A percentile compares a stretch with the other conserved stretches of the same genome.
Conservation (phyloP, 1,140 invertebrate genomes). For the Phthorimaea operculella region DNA sequence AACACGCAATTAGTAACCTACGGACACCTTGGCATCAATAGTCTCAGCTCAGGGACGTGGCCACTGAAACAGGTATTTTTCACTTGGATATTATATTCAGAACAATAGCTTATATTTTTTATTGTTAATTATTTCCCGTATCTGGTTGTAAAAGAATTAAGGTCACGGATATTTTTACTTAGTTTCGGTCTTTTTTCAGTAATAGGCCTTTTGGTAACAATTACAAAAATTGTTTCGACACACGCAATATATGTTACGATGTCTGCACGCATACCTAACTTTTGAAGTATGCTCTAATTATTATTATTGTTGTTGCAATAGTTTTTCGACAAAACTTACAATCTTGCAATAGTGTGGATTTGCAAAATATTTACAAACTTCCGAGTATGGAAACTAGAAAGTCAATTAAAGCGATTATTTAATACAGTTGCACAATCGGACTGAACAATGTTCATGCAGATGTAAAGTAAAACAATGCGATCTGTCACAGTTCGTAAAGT, state of each 20-base stretch:
- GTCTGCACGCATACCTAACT: neutral
- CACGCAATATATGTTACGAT: slow-evolving; percentile 44
- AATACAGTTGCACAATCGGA: slow-evolving; percentile 1
- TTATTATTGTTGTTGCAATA: too few species aligned
- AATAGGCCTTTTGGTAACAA: slow-evolving; percentile 26
- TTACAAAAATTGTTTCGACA: slow-evolving; percentile 41
- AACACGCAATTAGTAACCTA: slow-evolving; percentile 60
- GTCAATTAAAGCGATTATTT: slow-evolving; percentile 1
- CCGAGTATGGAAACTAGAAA: neutral
- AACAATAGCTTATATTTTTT: neutral
- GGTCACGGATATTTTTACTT: slow-evolving; percentile 3
- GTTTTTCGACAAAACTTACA: too few species aligned
- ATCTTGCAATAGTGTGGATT: too few species aligned
- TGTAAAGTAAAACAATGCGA: slow-evolving; percentile 2
- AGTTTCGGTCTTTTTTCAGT: slow-evolving; percentile 22
- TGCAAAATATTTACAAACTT: too few species aligned
- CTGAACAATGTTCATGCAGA: slow-evolving; percentile 1
- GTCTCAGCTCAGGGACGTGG: slow-evolving; percentile 32
- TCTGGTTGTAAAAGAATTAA: too few species aligned
- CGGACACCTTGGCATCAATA: slow-evolving; percentile 58
- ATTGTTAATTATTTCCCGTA: neutral
- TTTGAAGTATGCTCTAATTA: neutral
- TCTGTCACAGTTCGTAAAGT: slow-evolving; percentile 1
- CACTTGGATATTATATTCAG: neutral
- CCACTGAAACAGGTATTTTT: slow-evolving; percentile 13